phyloP scores from a whole-genome alignment of 2,113 vertebrate genomes.

The Pholis gunnellus region DNA sequence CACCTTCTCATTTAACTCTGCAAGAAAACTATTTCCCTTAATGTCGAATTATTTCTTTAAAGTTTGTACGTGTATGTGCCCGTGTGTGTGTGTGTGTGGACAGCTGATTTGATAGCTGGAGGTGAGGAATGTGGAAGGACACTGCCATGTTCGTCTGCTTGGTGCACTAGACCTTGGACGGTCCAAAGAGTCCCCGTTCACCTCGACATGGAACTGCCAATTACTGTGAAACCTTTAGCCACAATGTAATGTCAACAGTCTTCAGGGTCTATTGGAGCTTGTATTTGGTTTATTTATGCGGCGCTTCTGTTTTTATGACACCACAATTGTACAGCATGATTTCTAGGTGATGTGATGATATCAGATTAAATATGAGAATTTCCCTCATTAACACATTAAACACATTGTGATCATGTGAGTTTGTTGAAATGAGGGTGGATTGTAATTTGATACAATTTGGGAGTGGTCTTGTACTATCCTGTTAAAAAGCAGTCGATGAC shows the following conservation, averaged over 20 bases:
- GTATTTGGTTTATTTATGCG: constrained; percentile 16
- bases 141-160: constrained; percentile 47
- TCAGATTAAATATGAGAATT: not conserved
- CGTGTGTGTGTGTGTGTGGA: not conserved
- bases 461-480: constrained; percentile 16
- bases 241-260: constrained; percentile 19
- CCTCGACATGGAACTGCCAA: constrained; percentile 20
- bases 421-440: constrained; percentile 10
- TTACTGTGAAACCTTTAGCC: constrained; percentile 16
- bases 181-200: constrained; percentile 26
- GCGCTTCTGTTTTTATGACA: constrained; percentile 3
- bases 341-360: constrained; percentile 27
- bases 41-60: not conserved
- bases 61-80: not conserved
- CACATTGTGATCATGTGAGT: constrained; percentile 28
- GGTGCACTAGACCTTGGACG: not conserved
- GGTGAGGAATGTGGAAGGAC: constrained; percentile 67
- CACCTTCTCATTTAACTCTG: not conserved
- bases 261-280: constrained; percentile 27
- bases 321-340: not conserved
- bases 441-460: constrained; percentile 28
- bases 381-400: constrained; percentile 30
- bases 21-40: not conserved
- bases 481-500: constrained; percentile 26
- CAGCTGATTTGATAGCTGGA: constrained; percentile 50